These are phyloP conservation scores for Cynopterus brachyotis DNA, from an alignment of 2,113 vertebrate species.

Conservation along the genomic window DNA sequence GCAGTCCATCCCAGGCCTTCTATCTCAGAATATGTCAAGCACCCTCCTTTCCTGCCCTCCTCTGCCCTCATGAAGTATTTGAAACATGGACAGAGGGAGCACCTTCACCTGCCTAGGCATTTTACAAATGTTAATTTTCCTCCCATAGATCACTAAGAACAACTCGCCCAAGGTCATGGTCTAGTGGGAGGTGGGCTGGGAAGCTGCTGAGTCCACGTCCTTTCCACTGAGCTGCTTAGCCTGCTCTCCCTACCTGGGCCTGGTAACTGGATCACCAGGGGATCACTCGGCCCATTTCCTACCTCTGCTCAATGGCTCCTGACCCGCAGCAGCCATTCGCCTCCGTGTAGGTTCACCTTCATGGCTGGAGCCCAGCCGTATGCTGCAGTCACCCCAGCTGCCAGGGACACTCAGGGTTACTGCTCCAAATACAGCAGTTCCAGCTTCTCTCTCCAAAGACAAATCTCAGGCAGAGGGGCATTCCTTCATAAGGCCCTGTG, in stretches of 20 bases:
- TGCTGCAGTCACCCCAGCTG: background rate
- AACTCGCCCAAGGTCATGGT: background rate
- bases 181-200: background rate
- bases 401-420: background rate
- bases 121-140: background rate
- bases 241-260: background rate
- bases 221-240: background rate
- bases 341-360: background rate
- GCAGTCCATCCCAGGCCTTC: background rate
- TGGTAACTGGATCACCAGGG: rapidly evolving
- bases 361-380: background rate
- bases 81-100: background rate
- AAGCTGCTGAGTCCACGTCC: background rate
- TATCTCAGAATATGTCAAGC: rapidly evolving
- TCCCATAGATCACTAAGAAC: background rate
- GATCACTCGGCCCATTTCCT: background rate
- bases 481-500: background rate
- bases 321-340: background rate
- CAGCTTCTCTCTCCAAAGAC: background rate
- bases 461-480: background rate
- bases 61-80: background rate
- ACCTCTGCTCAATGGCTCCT: background rate
- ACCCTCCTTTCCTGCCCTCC: background rate
- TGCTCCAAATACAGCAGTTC: background rate
- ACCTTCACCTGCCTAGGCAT: background rate